Base-by-base conservation (phyloP, 2,113 vertebrate species). In the Gavia stellata region DNA sequence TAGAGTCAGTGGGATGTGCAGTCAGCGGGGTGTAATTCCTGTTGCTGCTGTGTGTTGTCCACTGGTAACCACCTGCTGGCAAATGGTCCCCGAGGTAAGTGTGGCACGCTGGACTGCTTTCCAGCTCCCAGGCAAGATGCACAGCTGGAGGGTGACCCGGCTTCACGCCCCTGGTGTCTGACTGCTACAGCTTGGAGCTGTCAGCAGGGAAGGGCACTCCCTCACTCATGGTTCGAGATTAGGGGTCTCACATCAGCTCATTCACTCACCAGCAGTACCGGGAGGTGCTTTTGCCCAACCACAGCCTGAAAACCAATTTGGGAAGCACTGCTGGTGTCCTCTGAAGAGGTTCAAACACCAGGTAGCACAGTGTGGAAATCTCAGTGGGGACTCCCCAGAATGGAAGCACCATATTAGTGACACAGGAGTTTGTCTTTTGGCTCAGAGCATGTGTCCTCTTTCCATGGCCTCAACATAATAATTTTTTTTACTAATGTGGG, bases 181-280 rank as follows among this genome's bases (percentile, higher is more conserved):
- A 33, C 16, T 2, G 17, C 5, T 1, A 16, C 53, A 55, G 23
- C 40, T 13, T 10, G 15, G 67, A 67, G 82, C 31, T 71, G 21
- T 17, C 61, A 71, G n/a, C 47, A 71, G 25, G 38, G 36, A 79
- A 74, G 31, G n/a, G 29, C 12, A 7, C 3, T 92, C 56, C 56
- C 52, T 42, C 3, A 4, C 2, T 42, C 3, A 4, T 2, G 2
- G 3, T 12, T 65, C 34, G 67, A 52, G 18, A 31, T 44, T 31
- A 59, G 58, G 38, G 24, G 6, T 21, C 20, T 88, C 55, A 21
- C 62, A 21, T 62, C 68, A 49, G 28, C 9, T 28, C 19, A 3
- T 29, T 50, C 61, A 28, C 20, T 47, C 52, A n/a, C 1, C 44
- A 61, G 44, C 11, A 66, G 45, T 17, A 8, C 67, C 3, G 3